Evolutionary conservation across 1,140 invertebrate genomes (phyloP), one percentile per base, ranked within the genome.

Genomic region (Aphaenogaster ashmeadi): DNA sequence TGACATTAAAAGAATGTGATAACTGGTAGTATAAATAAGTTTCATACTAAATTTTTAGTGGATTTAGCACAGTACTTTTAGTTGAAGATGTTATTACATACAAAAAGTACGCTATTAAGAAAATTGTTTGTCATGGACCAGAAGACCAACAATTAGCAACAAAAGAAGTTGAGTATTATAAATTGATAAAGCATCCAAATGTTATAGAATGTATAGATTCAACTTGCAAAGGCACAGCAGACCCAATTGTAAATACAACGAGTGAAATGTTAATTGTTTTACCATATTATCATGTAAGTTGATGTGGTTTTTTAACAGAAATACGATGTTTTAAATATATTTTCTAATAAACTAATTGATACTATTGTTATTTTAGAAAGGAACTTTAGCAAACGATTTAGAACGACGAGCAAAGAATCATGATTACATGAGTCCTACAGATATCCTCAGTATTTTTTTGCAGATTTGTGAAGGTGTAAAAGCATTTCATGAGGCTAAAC

Each of bases 1-100:
- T 27, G 27, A 27, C 27, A 27, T 27, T 9, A 33, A 44, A 36
- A 44, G 21, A 2, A 3, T 52, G 1, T 52, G 0, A 72, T 2
- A 58, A 15, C 5, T 79, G 21, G 7, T 0, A 56, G 1, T 18
- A 66, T 3, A 13, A 27, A 47, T 13, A 71, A 81, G 85, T 64
- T 91, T 92, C 80, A 91, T 0, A 15, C 7, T 75, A n/a, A 6
- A 36, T 44, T 96, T 97, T 86, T 93, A 98, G 98, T 38, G 98
- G 98, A 27, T 98, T 98, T 92, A 98, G 98, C 93, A 97, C 97
- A 84, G 98, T 99, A 78, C 97, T 97, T 91, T 95, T 98, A 87
- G 97, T 98, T 3, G 97, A 98, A 94, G 97, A 98, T 95, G 90
- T 95, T n/a, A 83, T 95, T n/a, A 97, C 96, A 11, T 97, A 97